Evolutionary conservation across 2,888 invertebrate species (phyloP), one percentile per base, ranked within the genome.

Genomic region (Aquatica leii): DNA sequence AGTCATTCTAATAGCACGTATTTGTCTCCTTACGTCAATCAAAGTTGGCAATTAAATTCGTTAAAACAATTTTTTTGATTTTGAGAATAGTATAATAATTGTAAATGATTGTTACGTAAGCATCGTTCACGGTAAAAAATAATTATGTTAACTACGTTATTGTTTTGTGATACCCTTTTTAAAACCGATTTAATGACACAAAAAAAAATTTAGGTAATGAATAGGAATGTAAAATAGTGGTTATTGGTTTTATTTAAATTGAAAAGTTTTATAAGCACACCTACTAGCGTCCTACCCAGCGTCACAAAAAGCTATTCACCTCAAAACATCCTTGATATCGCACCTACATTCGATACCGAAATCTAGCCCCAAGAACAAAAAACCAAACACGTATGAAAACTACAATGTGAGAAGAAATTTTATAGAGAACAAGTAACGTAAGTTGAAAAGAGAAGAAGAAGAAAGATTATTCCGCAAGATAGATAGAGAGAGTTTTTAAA

Each of bases 391-490:
- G 61, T 57, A 62, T 56, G 58, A 61, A 58, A 65, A 63, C 31
- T 54, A 61, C 50, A 37, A 59, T 59, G 49, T 50, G 61, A 56
- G 57, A 65, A 65, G 60, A 57, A 60, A 60, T 65, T 65, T 63
- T 62, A 66, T 54, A 57, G 56, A 59, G 54, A 53, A 57, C 53
- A 40, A 56, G 41, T 55, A 52, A 46, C 59, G 57, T 62, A 51
- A 55, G 65, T 53, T 60, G 55, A 58, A 66, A 66, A 53, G 67
- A 69, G 60, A 67, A 48, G 60, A 46, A 58, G 62, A 49, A 65
- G 59, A 56, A 77, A 80, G 80, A 77, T 75, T 72, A 76, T 68
- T 60, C 72, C 75, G 79, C 79, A 78, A 78, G 78, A 77, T 79
- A 71, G 79, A 77, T 74, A 77, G 78, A 74, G 80, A 79, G 75